Evolutionary conservation across 2,888 invertebrate species (phyloP), one percentile per base, ranked within the genome.

Genomic region (Pristionchus fissidentatus): DNA sequence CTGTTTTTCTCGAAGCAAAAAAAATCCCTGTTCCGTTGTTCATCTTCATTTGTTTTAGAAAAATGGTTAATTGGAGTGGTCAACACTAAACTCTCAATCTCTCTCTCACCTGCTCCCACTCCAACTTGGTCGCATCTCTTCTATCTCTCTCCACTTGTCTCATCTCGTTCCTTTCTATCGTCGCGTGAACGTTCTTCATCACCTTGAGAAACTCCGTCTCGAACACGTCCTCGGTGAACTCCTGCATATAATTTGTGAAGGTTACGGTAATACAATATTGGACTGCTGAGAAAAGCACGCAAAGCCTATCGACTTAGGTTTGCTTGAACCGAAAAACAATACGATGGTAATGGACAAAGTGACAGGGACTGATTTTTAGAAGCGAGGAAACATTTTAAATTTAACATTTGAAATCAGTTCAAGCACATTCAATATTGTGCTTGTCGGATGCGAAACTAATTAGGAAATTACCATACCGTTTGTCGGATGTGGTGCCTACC

Each of bases 71-170:
- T 22, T 55, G 0, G 55, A n/a, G 55, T 26, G 55, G 22, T 22
- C 22, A 55, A 55, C 55, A 22, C 73, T 22, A 66, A 15, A 5
- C 73, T 46, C n/a, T 46, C 19, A 8, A 19, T 26, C 62, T 8
- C n/a, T 13, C 8, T 38, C 38, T 8, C 15, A 95, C 92, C 90
- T 95, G 95, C 89, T 95, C 96, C 96, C 96, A 97, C 92, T 97
- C 96, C 83, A 96, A 93, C 91, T 96, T 95, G 85, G 95, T 95
- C 78, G 95, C 94, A 90, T 96, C 96, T 82, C 95, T 94, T 81
- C 95, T 94, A 92, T 96, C 96, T 92, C 95, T 95, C 89, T 96
- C 96, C 0, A 95, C 95, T 10, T 96, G 94, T 5, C 96, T 94
- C 90, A 95, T 94, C 75, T 91, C 91, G 80, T 91, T 91, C 70